Evolutionary conservation across 2,113 vertebrate species (phyloP).

Genomic region (Synchiropus splendidus): DNA sequence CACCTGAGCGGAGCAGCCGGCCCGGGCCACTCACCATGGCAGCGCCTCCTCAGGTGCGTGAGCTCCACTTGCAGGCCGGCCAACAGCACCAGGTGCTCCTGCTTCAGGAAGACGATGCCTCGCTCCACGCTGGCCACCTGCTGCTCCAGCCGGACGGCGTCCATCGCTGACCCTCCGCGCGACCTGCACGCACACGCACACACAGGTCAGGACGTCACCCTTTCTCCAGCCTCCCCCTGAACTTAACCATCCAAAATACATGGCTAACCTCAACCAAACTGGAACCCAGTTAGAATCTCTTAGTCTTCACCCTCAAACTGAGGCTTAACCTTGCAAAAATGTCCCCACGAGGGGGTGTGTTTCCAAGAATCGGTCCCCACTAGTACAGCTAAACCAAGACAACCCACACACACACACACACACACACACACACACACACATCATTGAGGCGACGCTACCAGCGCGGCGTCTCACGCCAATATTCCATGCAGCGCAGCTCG

Average conservation of each 20-base stretch:
- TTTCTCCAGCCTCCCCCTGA: too few relatives aligned
- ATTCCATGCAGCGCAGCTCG: too few relatives aligned
- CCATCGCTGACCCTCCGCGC: slow-evolving; percentile 70
- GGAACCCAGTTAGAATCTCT: neutral
- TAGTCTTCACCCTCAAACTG: too few relatives aligned
- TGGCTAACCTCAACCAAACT: too few relatives aligned
- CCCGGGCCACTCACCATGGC: slow-evolving; percentile 76
- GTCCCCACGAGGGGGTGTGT: too few relatives aligned
- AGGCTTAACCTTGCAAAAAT: too few relatives aligned
- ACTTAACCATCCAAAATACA: too few relatives aligned
- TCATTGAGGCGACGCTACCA: too few relatives aligned
- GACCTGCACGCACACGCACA: slow-evolving; percentile 27
- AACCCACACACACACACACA: too few relatives aligned
- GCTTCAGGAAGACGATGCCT: slow-evolving; percentile 84
- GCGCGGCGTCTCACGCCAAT: too few relatives aligned
- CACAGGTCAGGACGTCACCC: neutral
- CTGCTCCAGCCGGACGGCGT: slow-evolving; percentile 80
- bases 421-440: neutral
- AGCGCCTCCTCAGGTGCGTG: slow-evolving; percentile 85
- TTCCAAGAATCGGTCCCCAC: too few relatives aligned
- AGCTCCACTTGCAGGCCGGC: slow-evolving; percentile 86
- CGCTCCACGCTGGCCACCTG: slow-evolving; percentile 90
- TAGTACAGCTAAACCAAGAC: too few relatives aligned
- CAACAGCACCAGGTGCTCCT: slow-evolving; percentile 84
- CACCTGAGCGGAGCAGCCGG: neutral